These are phyloP conservation scores for Anableps anableps DNA, from an alignment of 2,797 vertebrate species.

Conservation along the genomic window DNA sequence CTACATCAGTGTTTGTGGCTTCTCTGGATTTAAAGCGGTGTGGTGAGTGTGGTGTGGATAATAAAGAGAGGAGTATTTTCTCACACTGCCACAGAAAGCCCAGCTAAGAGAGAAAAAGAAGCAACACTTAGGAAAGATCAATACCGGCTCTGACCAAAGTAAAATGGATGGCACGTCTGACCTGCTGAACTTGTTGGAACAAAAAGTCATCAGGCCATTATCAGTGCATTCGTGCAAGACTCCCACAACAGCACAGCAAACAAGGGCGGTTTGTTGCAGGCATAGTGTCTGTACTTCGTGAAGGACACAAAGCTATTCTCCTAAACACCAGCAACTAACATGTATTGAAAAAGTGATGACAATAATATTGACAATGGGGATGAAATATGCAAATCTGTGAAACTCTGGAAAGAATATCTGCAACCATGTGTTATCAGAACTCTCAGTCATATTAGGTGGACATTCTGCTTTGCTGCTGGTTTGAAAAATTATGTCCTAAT, in stretches of 20 bases:
- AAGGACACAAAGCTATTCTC: slow-evolving; percentile 2
- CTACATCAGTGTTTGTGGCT: slow-evolving; percentile 39
- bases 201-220: slow-evolving; percentile 70
- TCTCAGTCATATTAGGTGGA: slow-evolving; percentile 23
- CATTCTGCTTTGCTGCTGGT: slow-evolving; percentile 11
- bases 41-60: slow-evolving; percentile 35
- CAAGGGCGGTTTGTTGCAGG: slow-evolving; percentile 46
- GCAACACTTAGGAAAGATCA: slow-evolving; percentile 62
- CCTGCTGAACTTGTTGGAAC: slow-evolving; percentile 70
- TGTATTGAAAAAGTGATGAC: not conserved
- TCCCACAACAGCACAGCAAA: slow-evolving; percentile 29
- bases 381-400: slow-evolving; percentile 19
- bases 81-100: slow-evolving; percentile 44
- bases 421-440: slow-evolving; percentile 17
- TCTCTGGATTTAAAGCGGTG: slow-evolving; percentile 38
- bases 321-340: not conserved
- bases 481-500: slow-evolving; percentile 47
- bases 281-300: slow-evolving; percentile 12
- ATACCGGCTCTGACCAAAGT: slow-evolving; percentile 60
- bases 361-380: slow-evolving; percentile 2
- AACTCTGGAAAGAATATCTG: slow-evolving; percentile 15
- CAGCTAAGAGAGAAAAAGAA: slow-evolving; percentile 64
- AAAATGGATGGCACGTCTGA: slow-evolving; percentile 68
- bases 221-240: slow-evolving; percentile 53
- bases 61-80: slow-evolving; percentile 47